Conservation (phyloP, 2,797 vertebrate genomes). For the Lepus oiostolus region DNA sequence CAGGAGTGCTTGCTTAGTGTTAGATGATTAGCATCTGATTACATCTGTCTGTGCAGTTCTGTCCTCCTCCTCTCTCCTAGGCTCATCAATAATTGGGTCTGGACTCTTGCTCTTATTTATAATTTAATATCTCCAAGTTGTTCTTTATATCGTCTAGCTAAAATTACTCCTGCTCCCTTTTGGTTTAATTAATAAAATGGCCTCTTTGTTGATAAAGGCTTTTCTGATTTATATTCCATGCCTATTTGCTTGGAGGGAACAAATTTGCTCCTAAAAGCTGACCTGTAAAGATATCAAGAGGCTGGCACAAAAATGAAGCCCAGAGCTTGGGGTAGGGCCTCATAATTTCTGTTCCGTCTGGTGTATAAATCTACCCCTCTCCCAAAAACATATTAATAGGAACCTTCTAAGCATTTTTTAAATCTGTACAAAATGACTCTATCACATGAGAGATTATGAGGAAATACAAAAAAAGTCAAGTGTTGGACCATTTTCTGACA, state of each 20-base stretch:
- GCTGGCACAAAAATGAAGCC: not conserved
- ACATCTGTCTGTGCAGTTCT: accelerated
- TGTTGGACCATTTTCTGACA: not conserved
- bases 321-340: not conserved
- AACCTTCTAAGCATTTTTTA: not conserved
- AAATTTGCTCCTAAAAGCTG: not conserved
- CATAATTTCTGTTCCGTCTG: not conserved
- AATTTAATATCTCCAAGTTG: not conserved
- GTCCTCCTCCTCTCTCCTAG: not conserved
- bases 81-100: not conserved
- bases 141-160: not conserved
- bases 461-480: not conserved
- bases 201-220: not conserved
- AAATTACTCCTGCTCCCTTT: not conserved
- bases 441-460: accelerated
- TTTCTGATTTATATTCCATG: not conserved
- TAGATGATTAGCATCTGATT: accelerated
- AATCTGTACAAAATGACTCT: not conserved
- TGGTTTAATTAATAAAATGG: not conserved
- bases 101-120: not conserved
- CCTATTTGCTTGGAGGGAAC: not conserved
- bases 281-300: not conserved
- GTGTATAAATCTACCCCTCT: not conserved
- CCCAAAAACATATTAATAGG: too few relatives aligned
- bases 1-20: accelerated